Evolutionary conservation across 1,140 invertebrate species (phyloP).

Genomic region (Tachypleus tridentatus): DNA sequence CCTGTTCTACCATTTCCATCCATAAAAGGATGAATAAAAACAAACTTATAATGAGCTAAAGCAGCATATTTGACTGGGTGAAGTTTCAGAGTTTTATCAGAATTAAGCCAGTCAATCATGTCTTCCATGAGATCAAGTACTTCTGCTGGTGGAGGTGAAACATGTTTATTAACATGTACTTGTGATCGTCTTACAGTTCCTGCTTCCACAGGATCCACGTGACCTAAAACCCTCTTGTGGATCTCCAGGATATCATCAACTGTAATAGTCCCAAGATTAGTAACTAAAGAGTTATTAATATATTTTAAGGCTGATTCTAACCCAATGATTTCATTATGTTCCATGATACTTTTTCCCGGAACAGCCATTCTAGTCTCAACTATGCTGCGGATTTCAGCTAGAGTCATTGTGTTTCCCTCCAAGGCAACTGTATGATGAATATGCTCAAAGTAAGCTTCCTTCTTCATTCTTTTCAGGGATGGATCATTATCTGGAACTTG

Average conservation of each 20-base stretch:
- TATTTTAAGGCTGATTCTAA: slow-evolving; percentile 91
- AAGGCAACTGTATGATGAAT: slow-evolving; percentile 96
- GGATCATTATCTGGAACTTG: slow-evolving; percentile 64
- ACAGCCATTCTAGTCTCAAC: slow-evolving; percentile 87
- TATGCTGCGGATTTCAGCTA: slow-evolving; percentile 82
- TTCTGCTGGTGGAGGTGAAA: slow-evolving; percentile 69
- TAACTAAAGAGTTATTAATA: slow-evolving; percentile 74
- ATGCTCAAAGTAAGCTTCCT: slow-evolving; percentile 91
- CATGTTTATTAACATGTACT: slow-evolving; percentile 84
- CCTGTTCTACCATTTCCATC: slow-evolving; percentile 93
- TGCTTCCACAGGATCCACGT: slow-evolving; percentile 80
- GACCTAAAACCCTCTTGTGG: slow-evolving; percentile 81
- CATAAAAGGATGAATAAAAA: slow-evolving; percentile 84
- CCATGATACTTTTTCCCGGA: slow-evolving; percentile 83
- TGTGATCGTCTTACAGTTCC: slow-evolving; percentile 41
- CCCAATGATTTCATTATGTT: slow-evolving; percentile 93
- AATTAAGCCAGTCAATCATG: slow-evolving; percentile 77
- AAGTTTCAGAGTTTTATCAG: slow-evolving; percentile 62
- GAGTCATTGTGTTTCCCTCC: slow-evolving; percentile 92
- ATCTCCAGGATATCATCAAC: slow-evolving; percentile 84
- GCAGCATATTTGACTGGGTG: slow-evolving; percentile 88
- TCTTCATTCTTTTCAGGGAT: slow-evolving; percentile 71
- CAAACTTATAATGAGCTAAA: slow-evolving; percentile 89
- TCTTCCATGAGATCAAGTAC: slow-evolving; percentile 70
- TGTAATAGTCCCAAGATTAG: slow-evolving; percentile 46